Conservation (phyloP, 2,888 invertebrate species). For the Podotricha telesiphe region DNA sequence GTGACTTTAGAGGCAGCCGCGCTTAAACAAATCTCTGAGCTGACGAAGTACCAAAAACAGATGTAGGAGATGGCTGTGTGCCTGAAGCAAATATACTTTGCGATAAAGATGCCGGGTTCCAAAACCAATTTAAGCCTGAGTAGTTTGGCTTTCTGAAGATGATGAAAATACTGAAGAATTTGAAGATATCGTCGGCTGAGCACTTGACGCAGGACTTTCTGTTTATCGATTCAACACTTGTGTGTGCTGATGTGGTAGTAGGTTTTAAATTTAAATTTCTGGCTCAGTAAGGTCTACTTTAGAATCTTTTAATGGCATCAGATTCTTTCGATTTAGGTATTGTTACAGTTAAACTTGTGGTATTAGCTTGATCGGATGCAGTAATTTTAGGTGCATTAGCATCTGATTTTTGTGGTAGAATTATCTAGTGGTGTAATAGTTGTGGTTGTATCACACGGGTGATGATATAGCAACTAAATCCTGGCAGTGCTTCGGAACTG, state of each 20-base stretch:
- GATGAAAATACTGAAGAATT: constrained; percentile 43
- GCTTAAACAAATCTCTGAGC: constrained; percentile 48
- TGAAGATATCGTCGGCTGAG: constrained; percentile 42
- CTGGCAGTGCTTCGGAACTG: constrained; percentile 30
- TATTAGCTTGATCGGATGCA: neutral
- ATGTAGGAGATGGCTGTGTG: constrained; percentile 39
- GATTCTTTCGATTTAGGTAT: constrained; percentile 17
- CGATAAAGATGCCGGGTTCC: constrained; percentile 44
- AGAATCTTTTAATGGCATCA: constrained; percentile 17
- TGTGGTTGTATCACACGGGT: constrained; percentile 32
- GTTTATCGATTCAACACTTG: constrained; percentile 31
- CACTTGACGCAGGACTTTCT: constrained; percentile 14
- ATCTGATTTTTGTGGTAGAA: constrained; percentile 2
- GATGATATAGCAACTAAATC: constrained; percentile 25
- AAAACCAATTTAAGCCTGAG: constrained; percentile 41
- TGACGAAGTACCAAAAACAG: constrained; percentile 51
- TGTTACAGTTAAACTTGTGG: constrained; percentile 9
- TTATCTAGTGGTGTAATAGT: constrained; percentile 17
- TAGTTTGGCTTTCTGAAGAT: constrained; percentile 38
- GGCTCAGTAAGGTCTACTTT: constrained; percentile 19
- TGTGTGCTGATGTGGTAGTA: constrained; percentile 23
- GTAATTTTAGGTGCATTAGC: neutral
- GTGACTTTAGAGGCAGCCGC: constrained; percentile 52
- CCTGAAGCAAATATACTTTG: constrained; percentile 49
- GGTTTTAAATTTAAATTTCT: constrained; percentile 23